Evolutionary conservation across 2,113 vertebrate genomes (phyloP), one percentile per base, ranked within the genome.

Genomic region (Halichoerus grypus): DNA sequence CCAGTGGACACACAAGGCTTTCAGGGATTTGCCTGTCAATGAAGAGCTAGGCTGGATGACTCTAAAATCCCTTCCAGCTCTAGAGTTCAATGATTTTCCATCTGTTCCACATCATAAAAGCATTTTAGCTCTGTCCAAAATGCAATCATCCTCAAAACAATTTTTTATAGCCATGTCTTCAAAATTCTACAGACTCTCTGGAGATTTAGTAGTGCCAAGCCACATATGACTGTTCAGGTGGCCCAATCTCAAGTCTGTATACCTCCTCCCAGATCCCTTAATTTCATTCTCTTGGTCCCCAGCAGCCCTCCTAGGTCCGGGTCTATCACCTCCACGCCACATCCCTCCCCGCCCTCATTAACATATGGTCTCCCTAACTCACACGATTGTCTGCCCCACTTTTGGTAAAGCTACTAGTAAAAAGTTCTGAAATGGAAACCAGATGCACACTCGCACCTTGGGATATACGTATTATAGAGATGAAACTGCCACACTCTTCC

Each of bases 331-430:
- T 22, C 71, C 46, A 69, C 10, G 1, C 42, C 42, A 36, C n/a
- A n/a, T 88, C 76, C 33, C 72, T 94, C 89, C 53, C 42, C 87
- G 39, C 1, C 61, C 71, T 94, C 31, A 1, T 86, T 98, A 97
- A 97, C 96, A 96, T 96, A 91, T 91, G 94, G 91, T 88, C 96
- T 97, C 94, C 65, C 72, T 94, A 94, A 97, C 93, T 90, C 77
- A 88, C 84, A 90, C 28, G 72, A 96, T 71, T 87, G 88, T 97
- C 94, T 95, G 84, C 46, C 72, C 22, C 19, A 33, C 33, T 91
- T 96, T 97, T 81, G 88, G 90, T 88, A 97, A 97, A 96, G 94
- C 97, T 97, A 98, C 98, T 86, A 98, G 97, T 97, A 98, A 98
- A 98, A 98, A 97, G 69, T 85, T 91, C 77, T 88, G 49, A 94